phyloP scores from a whole-genome alignment of 1,140 invertebrate species.

The Acromyrmex charruanus region DNA sequence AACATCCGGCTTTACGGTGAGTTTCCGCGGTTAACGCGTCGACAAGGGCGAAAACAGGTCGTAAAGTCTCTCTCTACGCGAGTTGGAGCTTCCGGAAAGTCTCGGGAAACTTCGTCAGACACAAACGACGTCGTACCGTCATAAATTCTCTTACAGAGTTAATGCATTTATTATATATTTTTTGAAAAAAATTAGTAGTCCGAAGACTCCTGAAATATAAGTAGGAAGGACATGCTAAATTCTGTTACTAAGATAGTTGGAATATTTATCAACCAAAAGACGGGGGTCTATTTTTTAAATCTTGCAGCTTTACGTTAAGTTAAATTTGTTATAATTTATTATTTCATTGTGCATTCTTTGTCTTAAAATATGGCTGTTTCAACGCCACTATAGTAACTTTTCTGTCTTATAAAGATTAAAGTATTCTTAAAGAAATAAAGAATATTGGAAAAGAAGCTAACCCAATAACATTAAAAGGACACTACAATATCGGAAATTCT shows the following conservation, averaged over 20 bases:
- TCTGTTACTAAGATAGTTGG: neutral
- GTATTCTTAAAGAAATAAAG: neutral
- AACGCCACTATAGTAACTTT: too few species aligned
- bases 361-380: too few species aligned
- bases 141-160: constrained; percentile 1
- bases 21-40: constrained; percentile 74
- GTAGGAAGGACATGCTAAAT: neutral
- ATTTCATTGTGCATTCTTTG: too few species aligned
- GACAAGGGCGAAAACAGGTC: constrained; percentile 47
- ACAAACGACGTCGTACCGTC: neutral
- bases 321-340: too few species aligned
- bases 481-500: neutral
- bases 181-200: constrained; percentile 26
- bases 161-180: constrained; percentile 39
- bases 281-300: too few species aligned
- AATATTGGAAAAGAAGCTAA: neutral
- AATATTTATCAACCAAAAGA: neutral
- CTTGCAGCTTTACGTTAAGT: too few species aligned
- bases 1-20: constrained; percentile 95
- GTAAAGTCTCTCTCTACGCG: constrained; percentile 58
- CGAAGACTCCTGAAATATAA: neutral
- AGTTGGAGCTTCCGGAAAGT: neutral
- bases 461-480: neutral
- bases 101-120: neutral
- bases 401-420: neutral